phyloP scores from a whole-genome alignment of 2,113 vertebrate species.

The Cyanoderma ruficeps region DNA sequence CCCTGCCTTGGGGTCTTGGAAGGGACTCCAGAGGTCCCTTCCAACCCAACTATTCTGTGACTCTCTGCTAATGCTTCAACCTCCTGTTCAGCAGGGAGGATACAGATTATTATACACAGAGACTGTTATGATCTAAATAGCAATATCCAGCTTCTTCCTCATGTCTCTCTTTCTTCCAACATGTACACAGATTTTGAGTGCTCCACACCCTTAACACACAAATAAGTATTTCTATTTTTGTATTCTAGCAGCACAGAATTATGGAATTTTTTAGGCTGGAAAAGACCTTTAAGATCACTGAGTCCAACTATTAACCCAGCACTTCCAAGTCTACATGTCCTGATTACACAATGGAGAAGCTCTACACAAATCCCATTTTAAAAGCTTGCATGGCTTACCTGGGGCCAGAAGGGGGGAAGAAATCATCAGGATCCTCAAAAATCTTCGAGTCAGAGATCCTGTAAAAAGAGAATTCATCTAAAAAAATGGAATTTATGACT shows the following conservation, averaged over 20 bases:
- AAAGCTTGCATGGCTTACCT: neutral
- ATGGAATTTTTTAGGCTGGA: neutral
- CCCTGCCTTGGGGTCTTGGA: neutral
- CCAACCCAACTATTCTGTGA: neutral
- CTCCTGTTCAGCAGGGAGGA: neutral
- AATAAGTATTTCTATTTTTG: neutral
- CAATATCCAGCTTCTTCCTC: neutral
- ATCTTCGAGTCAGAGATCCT: neutral
- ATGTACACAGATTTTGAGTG: fast-evolving
- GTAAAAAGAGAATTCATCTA: neutral
- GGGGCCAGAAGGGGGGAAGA: neutral
- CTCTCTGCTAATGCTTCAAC: neutral
- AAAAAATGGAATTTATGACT: neutral
- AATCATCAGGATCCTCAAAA: neutral
- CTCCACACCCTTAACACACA: neutral
- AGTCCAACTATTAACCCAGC: neutral
- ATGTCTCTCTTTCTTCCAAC: neutral
- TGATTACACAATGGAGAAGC: neutral
- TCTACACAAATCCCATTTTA: neutral
- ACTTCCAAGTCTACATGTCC: neutral
- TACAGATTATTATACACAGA: fast-evolving
- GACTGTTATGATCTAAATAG: neutral
- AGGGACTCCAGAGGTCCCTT: neutral
- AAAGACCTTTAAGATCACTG: neutral
- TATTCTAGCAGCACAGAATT: neutral